Evolutionary conservation across 2,888 invertebrate genomes (phyloP), one percentile per base, ranked within the genome.

Genomic region (Troides helena): DNA sequence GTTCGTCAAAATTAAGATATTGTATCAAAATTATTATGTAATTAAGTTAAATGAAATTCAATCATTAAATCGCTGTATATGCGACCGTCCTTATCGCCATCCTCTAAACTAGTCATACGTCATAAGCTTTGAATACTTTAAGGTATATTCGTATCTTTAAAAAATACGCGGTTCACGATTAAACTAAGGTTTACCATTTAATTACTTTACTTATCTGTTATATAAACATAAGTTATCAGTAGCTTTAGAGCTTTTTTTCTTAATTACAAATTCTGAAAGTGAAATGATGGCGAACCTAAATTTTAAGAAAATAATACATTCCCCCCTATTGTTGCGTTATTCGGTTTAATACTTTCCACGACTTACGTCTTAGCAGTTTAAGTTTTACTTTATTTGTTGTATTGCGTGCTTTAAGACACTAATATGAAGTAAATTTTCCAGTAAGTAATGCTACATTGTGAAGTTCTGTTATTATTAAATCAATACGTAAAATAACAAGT

Each of bases 1-100:
- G 86, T 89, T 88, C 72, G 76, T 85, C 88, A 86, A 90, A 90
- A 87, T 87, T 88, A 86, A 87, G 77, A 85, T 84, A 82, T 82
- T 84, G 69, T 83, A 86, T 81, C 85, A 77, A 87, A 87, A 87
- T 85, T 85, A 82, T 85, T 86, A 81, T 80, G 76, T 85, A 85
- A 84, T 74, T 88, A 88, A 86, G 85, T 90, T 87, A 58, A 71
- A 71, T 50, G n/a, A 64, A 82, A 81, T 84, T 87, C 77, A 81
- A 83, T 82, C 84, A 86, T 86, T 84, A 82, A 77, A 89, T 90
- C 90, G 90, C 90, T 87, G 81, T 76, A 81, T 86, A 81, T 85
- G 89, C 90, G 90, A 90, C 92, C 92, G 92, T 92, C 92, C 92
- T 86, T 83, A 87, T 87, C 90, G 92, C 92, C 92, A 92, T 92